Evolutionary conservation across 30 jellyfish, hydroid and myxozoan species (phyloP).

Genomic region (Clytia hemisphaerica): DNA sequence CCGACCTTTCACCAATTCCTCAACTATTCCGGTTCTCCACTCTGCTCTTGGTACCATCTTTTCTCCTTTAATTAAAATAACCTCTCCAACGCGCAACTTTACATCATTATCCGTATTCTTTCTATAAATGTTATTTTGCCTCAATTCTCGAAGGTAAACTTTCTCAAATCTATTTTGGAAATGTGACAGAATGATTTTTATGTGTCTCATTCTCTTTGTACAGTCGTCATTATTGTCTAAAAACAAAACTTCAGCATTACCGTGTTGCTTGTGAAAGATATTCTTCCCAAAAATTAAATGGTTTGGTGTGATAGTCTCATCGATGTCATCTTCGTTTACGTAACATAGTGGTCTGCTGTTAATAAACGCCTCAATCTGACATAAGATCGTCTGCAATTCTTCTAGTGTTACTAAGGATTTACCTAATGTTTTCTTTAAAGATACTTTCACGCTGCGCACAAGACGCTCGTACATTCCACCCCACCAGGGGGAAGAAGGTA

Average conservation of each 20-base stretch:
- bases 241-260: background rate
- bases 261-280: background rate
- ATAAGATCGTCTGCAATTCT: conserved; percentile 6
- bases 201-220: background rate
- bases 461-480: background rate
- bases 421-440: background rate
- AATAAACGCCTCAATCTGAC: conserved; percentile 1
- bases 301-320: background rate
- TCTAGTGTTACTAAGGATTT: conserved; percentile 5
- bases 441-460: conserved; percentile 6
- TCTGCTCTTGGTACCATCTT: background rate
- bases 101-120: background rate
- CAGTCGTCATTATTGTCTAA: background rate
- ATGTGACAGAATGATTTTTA: background rate
- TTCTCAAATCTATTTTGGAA: background rate
- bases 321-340: background rate
- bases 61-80: conserved; percentile 9
- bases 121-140: background rate
- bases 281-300: conserved; percentile 8
- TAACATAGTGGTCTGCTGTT: conserved; percentile 16
- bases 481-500: conserved; percentile 23
- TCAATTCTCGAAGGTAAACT: background rate
- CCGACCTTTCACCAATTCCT: background rate
- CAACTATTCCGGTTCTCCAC: conserved; percentile 26
- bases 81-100: background rate